Evolutionary conservation across 2,113 vertebrate genomes (phyloP).

Genomic region (Phalacrocorax pelagicus): DNA sequence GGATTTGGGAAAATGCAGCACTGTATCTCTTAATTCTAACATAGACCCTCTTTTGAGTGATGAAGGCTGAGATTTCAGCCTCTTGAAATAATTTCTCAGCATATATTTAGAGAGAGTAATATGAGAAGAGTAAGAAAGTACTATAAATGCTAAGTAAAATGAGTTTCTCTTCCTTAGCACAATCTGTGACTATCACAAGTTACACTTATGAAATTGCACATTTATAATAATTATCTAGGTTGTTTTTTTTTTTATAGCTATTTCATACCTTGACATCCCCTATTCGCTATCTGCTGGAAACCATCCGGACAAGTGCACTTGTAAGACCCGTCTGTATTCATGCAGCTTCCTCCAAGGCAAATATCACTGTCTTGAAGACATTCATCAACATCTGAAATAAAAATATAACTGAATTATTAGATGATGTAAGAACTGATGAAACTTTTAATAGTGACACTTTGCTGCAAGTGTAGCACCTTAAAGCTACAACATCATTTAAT

Average conservation of each 20-base stretch:
- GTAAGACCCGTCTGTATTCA: conserved; percentile 91
- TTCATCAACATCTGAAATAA: conserved; percentile 90
- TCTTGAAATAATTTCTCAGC: not conserved
- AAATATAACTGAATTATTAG: not conserved
- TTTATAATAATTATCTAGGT: not conserved
- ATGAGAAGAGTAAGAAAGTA: not conserved
- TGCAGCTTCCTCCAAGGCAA: conserved; percentile 85
- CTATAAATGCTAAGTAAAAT: not conserved
- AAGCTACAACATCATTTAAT: not conserved
- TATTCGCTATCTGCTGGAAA: conserved; percentile 80
- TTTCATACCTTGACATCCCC: conserved; percentile 85
- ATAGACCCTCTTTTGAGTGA: not conserved
- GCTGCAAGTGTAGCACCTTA: not conserved
- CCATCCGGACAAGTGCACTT: conserved; percentile 87
- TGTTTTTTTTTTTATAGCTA: not conserved
- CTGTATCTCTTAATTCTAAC: not conserved
- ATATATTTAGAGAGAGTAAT: not conserved
- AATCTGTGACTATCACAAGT: not conserved
- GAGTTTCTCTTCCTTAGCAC: not conserved
- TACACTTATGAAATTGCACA: not conserved
- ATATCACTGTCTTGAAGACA: conserved; percentile 78
- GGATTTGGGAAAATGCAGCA: not conserved
- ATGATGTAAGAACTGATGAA: not conserved
- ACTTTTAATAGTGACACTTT: not conserved
- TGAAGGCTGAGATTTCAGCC: not conserved